phyloP scores from a whole-genome alignment of 2,113 vertebrate species.

The Lepus timidus region DNA sequence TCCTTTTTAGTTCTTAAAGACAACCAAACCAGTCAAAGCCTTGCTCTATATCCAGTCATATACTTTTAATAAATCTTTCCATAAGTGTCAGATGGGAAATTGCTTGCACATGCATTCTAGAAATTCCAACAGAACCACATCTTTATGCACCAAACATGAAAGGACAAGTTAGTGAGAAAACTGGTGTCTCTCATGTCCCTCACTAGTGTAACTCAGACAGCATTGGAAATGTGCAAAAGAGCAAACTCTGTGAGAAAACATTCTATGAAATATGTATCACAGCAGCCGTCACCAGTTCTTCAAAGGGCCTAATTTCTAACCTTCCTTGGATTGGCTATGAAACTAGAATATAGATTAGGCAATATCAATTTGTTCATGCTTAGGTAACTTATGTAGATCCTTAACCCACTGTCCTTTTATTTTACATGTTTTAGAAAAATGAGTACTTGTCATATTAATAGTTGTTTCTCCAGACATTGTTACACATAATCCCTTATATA shows the following conservation, averaged over 20 bases:
- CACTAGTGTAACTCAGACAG: constrained; percentile 48
- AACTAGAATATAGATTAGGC: not conserved
- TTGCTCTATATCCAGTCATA: not conserved
- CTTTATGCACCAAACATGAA: not conserved
- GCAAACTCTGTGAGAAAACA: constrained; percentile 46
- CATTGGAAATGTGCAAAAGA: not conserved
- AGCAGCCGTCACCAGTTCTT: constrained; percentile 16
- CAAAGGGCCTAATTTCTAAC: not conserved
- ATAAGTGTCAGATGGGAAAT: constrained; percentile 1
- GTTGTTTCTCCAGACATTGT: not conserved
- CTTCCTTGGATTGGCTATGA: not conserved
- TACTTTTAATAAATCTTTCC: constrained; percentile 29
- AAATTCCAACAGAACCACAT: constrained; percentile 5
- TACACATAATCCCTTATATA: not conserved
- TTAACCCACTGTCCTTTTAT: not conserved
- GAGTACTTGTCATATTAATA: not conserved
- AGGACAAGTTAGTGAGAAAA: constrained; percentile 39
- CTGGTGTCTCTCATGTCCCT: constrained; percentile 57
- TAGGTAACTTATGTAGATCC: not conserved
- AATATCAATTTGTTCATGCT: not conserved
- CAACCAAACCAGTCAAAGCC: not conserved
- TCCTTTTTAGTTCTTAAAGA: constrained; percentile 9
- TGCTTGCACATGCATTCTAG: not conserved
- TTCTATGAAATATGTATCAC: constrained; percentile 69
- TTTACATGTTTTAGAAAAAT: constrained; percentile 47